phyloP scores from a whole-genome alignment of 2,888 invertebrate genomes.

The Agriotes lineatus region DNA sequence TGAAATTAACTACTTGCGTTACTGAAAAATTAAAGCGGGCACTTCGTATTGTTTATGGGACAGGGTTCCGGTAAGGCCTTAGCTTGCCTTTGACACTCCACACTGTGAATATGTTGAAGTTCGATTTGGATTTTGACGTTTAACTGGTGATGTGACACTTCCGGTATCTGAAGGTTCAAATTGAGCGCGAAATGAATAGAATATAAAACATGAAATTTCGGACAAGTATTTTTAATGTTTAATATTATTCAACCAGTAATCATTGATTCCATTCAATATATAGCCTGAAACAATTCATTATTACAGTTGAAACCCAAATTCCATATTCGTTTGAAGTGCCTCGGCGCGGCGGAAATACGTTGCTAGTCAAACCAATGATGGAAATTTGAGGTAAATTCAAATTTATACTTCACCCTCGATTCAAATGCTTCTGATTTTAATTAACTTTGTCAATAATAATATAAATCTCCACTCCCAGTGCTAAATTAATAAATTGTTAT shows the following conservation, averaged over 20 bases:
- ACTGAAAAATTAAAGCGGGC: slow-evolving; percentile 1
- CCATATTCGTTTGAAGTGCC: too few species aligned
- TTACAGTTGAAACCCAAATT: too few species aligned
- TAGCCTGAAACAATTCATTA: too few species aligned
- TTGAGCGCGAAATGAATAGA: neutral
- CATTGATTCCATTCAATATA: too few species aligned
- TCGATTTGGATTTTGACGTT: slow-evolving; percentile 55
- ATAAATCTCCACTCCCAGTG: too few species aligned
- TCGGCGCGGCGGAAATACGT: neutral
- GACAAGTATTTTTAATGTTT: neutral
- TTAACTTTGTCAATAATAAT: too few species aligned
- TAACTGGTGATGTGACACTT: slow-evolving; percentile 59
- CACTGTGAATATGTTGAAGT: slow-evolving; percentile 9
- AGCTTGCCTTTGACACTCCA: slow-evolving; percentile 23
- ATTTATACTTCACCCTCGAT: neutral
- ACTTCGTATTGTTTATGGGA: slow-evolving; percentile 20
- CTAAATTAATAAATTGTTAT: too few species aligned
- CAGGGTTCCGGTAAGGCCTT: slow-evolving; percentile 9
- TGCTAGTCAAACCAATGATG: neutral
- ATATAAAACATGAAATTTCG: neutral
- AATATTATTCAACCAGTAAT: too few species aligned
- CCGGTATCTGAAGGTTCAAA: slow-evolving; percentile 31
- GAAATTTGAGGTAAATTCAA: slow-evolving; percentile 4
- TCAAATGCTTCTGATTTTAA: too few species aligned
- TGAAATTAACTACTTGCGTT: slow-evolving; percentile 18